phyloP scores from a whole-genome alignment of 2,113 vertebrate species.

The Pseudonaja textilis region DNA sequence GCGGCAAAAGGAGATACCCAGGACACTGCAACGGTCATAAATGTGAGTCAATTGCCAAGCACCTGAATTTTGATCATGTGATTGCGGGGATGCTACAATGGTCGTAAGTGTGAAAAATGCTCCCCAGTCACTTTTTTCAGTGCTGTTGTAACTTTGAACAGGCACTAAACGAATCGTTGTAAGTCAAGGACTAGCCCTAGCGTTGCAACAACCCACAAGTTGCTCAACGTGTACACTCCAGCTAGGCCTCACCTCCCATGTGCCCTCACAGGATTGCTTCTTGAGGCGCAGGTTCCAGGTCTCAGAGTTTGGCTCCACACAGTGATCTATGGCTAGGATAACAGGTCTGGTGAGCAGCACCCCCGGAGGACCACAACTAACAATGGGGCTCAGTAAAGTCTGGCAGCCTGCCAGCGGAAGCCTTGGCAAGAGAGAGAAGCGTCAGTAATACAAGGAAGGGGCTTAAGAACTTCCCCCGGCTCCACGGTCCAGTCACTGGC shows the following conservation, averaged over 20 bases:
- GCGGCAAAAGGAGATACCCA: too few species aligned
- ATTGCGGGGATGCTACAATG: too few species aligned
- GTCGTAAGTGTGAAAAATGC: too few species aligned
- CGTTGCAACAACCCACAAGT: background rate
- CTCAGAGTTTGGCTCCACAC: slow-evolving; percentile 89
- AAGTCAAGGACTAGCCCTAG: too few species aligned
- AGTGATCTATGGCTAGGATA: slow-evolving; percentile 96
- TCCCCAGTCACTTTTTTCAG: too few species aligned
- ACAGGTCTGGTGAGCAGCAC: slow-evolving; percentile 93
- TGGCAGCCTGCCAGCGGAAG: slow-evolving; percentile 94
- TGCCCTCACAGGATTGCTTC: slow-evolving; percentile 94
- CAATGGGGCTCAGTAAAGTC: slow-evolving; percentile 93
- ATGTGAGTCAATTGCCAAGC: too few species aligned
- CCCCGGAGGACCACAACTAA: slow-evolving; percentile 96
- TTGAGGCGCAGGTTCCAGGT: slow-evolving; percentile 96
- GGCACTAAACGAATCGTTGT: too few species aligned
- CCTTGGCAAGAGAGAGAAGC: slow-evolving; percentile 68
- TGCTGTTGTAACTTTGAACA: too few species aligned
- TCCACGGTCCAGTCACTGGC: background rate
- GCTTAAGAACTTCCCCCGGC: background rate
- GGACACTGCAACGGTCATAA: too few species aligned
- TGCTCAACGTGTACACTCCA: too few species aligned
- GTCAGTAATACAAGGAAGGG: background rate
- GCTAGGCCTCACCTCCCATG: slow-evolving; percentile 88
- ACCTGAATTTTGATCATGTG: too few species aligned